Evolutionary conservation across 1,140 invertebrate genomes (phyloP), one percentile per base, ranked within the genome.

Genomic region (Manduca sexta): DNA sequence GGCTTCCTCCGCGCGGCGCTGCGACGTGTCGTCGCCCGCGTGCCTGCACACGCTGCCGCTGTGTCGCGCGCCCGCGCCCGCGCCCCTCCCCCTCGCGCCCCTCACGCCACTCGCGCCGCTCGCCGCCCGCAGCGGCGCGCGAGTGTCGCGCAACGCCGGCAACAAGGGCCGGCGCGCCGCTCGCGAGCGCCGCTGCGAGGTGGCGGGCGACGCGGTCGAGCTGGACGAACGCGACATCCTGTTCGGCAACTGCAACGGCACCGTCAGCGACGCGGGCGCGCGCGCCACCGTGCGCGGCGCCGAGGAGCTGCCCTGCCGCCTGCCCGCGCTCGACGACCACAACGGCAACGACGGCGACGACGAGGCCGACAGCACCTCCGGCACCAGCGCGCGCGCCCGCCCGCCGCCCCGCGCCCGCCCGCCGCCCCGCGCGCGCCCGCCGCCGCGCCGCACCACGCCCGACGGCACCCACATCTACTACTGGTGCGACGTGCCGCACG

Each of bases 381-480:
- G 33, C 91, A 92, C 10, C 91, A 91, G 64, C 87, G 90, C 34
- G 58, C 91, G 64, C 86, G 90, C 56, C 39, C 58, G 59, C 86
- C 90, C 56, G 41, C 56, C 56, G 38, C 26, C 67, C 68, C 31
- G 56, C 58, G 53, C 11, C 56, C 58, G 45, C 61, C 60, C 40
- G 60, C 53, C 48, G 50, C n/a, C n/a, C n/a, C 62, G 58, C 60
- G 51, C 61, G 91, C 54, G 42, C 41, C 57, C 69, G 56, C 92
- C 92, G 34, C 92, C 92, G n/a, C 91, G 91, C 64, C 88, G 92
- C 30, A 89, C 91, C 59, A 93, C 92, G 30, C 91, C 92, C 17
- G 93, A 94, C 85, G 93, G 93, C 57, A 94, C 93, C 17, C 90
- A 91, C 60, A 92, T 94, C 78, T 93, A 93, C 88, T 94, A 94